Evolutionary conservation across 2,888 invertebrate genomes (phyloP).

Genomic region (Pyrrhosoma nymphula): DNA sequence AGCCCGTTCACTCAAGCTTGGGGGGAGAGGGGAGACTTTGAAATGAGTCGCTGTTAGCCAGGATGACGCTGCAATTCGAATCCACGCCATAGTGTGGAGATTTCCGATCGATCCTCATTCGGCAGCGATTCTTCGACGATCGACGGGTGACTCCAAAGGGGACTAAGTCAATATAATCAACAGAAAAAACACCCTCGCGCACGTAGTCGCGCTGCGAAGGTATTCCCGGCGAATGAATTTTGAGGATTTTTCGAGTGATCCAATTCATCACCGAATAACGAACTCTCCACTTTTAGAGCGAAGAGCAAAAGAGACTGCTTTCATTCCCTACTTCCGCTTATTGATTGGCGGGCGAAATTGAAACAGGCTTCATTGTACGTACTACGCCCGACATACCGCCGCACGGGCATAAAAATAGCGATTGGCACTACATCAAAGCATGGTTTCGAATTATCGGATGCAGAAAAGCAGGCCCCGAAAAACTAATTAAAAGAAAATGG

Average conservation of each 20-base stretch:
- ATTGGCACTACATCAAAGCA: no score
- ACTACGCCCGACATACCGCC: background rate
- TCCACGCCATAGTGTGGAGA: background rate
- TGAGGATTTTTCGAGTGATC: background rate
- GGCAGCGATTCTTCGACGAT: background rate
- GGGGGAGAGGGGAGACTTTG: background rate
- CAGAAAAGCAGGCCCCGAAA: no score
- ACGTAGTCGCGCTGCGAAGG: background rate
- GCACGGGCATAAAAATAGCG: background rate
- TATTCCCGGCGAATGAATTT: background rate
- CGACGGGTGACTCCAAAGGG: background rate
- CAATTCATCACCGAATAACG: background rate
- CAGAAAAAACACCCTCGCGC: background rate
- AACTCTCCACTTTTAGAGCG: background rate
- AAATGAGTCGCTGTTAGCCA: background rate
- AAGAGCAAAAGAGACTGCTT: background rate
- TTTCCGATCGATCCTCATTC: background rate
- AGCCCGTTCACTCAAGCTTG: background rate
- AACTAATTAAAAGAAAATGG: no score
- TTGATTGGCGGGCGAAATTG: background rate
- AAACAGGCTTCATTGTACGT: background rate
- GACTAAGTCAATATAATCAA: background rate
- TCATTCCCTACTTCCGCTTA: background rate
- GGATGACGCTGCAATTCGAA: background rate
- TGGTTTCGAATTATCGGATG: no score